Percentiles rank a stretch among this genome's conserved stretches.
Evolutionary conservation across 2,888 invertebrate species (phyloP).

Genomic region (Mactromeris polynyma): DNA sequence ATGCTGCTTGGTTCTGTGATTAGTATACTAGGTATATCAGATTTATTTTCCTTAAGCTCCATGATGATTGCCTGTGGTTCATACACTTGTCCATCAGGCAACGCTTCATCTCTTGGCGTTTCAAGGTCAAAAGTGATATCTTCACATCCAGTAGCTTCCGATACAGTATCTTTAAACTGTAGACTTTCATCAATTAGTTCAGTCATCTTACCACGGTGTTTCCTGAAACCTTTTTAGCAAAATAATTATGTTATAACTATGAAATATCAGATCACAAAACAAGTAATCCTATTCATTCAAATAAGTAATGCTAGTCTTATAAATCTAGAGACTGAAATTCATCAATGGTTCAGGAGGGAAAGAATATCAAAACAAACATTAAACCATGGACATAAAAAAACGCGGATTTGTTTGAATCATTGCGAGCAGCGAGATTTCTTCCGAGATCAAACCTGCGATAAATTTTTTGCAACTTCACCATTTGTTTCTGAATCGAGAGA

Average conservation of each 20-base stretch:
- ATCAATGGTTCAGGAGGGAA: too few relatives aligned
- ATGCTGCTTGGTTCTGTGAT: slow-evolving; percentile 29
- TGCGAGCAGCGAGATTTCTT: too few relatives aligned
- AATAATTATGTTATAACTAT: background rate
- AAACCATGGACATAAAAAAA: too few relatives aligned
- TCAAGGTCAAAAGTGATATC: slow-evolving; percentile 41
- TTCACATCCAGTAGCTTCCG: slow-evolving; percentile 18
- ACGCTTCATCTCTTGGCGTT: slow-evolving; percentile 9
- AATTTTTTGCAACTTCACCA: too few relatives aligned
- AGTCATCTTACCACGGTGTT: background rate
- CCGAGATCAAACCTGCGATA: too few relatives aligned
- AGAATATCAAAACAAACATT: too few relatives aligned
- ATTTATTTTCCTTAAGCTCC: background rate
- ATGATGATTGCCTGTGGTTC: background rate
- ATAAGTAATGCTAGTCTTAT: too few relatives aligned
- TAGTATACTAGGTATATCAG: slow-evolving; percentile 22
- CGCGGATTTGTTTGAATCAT: too few relatives aligned
- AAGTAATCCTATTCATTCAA: too few relatives aligned
- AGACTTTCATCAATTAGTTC: background rate
- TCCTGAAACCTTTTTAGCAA: background rate
- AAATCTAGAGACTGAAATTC: too few relatives aligned
- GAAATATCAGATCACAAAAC: background rate
- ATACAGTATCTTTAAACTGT: background rate
- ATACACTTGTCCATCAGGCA: background rate
- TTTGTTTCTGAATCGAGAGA: too few relatives aligned